These are phyloP conservation scores for Eclectus roratus DNA, from an alignment of 2,113 vertebrate species.

Conservation along the genomic window DNA sequence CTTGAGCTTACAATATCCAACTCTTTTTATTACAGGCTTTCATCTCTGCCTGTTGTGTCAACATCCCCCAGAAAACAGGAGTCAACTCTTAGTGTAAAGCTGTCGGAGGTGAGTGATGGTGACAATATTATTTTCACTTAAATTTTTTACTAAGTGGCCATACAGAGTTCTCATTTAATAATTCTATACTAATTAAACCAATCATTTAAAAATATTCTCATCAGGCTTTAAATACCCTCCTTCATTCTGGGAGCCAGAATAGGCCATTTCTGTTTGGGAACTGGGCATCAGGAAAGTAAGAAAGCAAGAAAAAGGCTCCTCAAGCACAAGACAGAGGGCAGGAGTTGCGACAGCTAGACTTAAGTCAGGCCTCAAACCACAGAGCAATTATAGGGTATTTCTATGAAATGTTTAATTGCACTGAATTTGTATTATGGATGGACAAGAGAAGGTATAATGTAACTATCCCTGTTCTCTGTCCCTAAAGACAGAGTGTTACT, in stretches of 20 bases:
- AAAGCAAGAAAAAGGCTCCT: neutral
- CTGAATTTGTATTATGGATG: neutral
- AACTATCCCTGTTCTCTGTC: neutral
- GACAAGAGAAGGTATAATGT: neutral
- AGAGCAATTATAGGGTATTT: neutral
- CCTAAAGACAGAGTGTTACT: neutral
- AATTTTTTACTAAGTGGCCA: neutral
- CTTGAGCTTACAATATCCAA: neutral
- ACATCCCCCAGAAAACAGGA: neutral
- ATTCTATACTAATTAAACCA: neutral
- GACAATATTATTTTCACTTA: neutral
- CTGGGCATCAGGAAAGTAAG: neutral
- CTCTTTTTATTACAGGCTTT: neutral
- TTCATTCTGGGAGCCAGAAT: neutral
- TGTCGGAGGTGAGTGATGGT: neutral
- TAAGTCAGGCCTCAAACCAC: neutral
- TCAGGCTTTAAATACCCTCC: neutral
- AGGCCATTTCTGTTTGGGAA: neutral
- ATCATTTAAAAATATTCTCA: neutral
- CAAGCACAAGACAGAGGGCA: rapidly evolving
- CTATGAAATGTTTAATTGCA: neutral
- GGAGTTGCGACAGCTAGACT: neutral
- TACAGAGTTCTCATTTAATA: neutral
- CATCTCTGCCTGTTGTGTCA: neutral
- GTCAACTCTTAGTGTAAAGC: neutral